These are phyloP conservation scores for Pantherophis alleghaniensis DNA, from an alignment of 2,797 vertebrate species.

Conservation along the genomic window DNA sequence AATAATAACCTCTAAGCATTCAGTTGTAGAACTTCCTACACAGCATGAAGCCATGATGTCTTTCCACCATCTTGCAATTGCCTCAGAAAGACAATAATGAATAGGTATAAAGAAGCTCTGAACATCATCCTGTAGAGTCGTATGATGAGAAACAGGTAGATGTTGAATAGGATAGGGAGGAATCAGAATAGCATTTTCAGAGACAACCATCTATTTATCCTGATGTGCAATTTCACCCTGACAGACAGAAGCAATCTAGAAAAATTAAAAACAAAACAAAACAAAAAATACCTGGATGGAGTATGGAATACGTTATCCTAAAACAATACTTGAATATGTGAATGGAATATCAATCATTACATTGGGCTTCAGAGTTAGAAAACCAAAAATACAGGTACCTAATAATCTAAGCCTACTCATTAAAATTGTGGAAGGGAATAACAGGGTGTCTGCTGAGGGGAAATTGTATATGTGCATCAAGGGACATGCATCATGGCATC, in stretches of 20 bases:
- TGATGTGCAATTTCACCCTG: background rate
- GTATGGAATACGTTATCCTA: background rate
- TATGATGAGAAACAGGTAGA: background rate
- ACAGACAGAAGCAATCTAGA: background rate
- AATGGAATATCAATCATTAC: background rate
- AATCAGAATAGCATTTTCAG: background rate
- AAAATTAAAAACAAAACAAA: background rate
- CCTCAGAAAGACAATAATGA: background rate
- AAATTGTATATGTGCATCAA: background rate
- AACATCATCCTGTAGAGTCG: background rate
- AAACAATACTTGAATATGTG: background rate
- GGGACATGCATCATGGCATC: background rate
- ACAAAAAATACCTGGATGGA: background rate
- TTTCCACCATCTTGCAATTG: background rate
- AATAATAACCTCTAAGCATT: background rate
- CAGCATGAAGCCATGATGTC: background rate
- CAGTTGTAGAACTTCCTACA: background rate
- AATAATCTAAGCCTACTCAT: conserved; percentile 5
- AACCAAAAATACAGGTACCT: background rate
- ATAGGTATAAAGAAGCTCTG: background rate
- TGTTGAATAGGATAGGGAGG: background rate
- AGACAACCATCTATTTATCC: background rate
- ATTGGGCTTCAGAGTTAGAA: background rate
- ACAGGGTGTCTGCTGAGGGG: background rate
- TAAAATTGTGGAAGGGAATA: conserved; percentile 4